Percentiles rank a stretch among this genome's conserved stretches.
Evolutionary conservation across 2,888 invertebrate genomes (phyloP).

Genomic region (Stenotaenia linearis): DNA sequence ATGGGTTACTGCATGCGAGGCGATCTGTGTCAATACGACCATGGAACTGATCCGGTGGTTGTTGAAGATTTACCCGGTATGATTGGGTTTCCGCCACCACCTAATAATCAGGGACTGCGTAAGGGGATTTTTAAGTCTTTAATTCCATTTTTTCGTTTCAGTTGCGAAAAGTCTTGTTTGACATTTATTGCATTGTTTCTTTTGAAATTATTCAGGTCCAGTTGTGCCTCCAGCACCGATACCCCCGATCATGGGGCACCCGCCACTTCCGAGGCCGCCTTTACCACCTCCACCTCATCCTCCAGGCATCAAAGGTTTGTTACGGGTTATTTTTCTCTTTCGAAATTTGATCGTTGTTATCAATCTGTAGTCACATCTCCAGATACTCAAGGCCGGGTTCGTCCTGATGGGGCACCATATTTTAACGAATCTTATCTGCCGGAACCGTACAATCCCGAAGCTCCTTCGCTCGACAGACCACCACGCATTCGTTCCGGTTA

Average conservation of each 20-base stretch:
- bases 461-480: slow-evolving; percentile 61
- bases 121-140: not conserved
- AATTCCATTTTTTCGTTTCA: too few relatives aligned
- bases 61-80: slow-evolving; percentile 68
- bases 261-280: slow-evolving; percentile 32
- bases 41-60: slow-evolving; percentile 92
- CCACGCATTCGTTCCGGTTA: slow-evolving; percentile 41
- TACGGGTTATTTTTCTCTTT: not conserved
- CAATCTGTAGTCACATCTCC: too few relatives aligned
- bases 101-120: slow-evolving; percentile 8
- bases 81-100: slow-evolving; percentile 42
- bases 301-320: slow-evolving; percentile 11
- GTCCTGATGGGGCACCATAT: not conserved
- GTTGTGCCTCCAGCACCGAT: slow-evolving; percentile 30
- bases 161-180: not conserved
- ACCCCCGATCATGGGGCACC: slow-evolving; percentile 35
- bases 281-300: slow-evolving; percentile 31
- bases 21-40: slow-evolving; percentile 94
- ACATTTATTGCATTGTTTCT: not conserved
- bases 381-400: not conserved
- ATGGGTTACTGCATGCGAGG: slow-evolving; percentile 95
- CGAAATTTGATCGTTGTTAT: too few relatives aligned
- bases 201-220: slow-evolving; percentile 1
- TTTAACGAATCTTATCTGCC: slow-evolving; percentile 50
- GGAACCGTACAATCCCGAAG: slow-evolving; percentile 68